These are phyloP conservation scores for Chamaetylas fuelleborni DNA, from an alignment of 2,113 vertebrate species.

Conservation along the genomic window DNA sequence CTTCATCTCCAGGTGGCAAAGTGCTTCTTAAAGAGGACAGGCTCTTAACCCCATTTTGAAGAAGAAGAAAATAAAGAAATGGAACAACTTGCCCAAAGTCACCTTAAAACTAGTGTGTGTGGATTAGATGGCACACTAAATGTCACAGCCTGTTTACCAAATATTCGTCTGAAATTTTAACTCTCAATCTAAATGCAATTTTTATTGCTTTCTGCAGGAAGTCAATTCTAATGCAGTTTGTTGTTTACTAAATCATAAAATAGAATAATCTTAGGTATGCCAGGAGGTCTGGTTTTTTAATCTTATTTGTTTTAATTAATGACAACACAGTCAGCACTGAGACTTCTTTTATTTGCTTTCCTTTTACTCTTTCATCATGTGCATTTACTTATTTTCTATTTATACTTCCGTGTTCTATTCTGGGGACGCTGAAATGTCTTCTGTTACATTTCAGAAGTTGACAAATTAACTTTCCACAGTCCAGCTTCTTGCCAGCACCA, in stretches of 20 bases:
- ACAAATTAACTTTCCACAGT: neutral
- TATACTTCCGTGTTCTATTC: neutral
- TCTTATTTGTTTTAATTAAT: conserved; percentile 46
- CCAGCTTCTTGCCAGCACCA: neutral
- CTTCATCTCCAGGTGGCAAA: neutral
- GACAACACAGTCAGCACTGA: neutral
- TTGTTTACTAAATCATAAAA: conserved; percentile 11
- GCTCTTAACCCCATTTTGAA: neutral
- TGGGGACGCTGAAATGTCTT: neutral
- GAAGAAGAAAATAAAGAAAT: neutral
- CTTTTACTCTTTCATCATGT: neutral
- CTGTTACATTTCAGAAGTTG: neutral
- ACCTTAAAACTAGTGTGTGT: neutral
- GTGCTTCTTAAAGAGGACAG: neutral
- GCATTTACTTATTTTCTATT: neutral
- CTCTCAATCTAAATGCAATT: conserved; percentile 2
- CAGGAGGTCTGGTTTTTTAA: neutral
- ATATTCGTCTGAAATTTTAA: neutral
- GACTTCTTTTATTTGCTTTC: conserved; percentile 10
- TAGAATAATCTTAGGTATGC: neutral
- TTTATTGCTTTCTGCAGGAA: neutral
- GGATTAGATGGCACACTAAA: neutral
- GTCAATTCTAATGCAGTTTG: neutral
- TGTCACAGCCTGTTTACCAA: neutral
- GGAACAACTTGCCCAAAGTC: neutral